A percentile compares a stretch with the other conserved stretches of the same genome.
phyloP scores from a whole-genome alignment of 92 coral and sea anemone genomes.

The Porites evermanni region DNA sequence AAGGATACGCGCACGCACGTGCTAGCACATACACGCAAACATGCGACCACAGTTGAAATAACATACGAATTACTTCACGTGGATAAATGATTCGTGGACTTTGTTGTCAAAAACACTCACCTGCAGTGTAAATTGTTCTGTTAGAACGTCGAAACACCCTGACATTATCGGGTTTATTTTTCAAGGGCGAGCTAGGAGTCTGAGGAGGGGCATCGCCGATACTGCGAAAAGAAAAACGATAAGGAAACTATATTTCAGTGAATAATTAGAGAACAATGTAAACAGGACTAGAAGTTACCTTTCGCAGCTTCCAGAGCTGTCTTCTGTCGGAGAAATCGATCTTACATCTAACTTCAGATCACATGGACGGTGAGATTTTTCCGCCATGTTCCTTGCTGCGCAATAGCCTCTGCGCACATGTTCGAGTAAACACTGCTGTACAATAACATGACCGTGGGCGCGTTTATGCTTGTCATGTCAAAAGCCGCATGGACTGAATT shows the following conservation, averaged over 20 bases:
- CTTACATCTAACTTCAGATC: constrained; percentile 42
- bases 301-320: constrained; percentile 78
- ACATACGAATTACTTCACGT: too few species aligned
- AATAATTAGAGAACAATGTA: not conserved
- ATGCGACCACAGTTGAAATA: too few species aligned
- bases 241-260: not conserved
- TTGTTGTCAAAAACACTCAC: constrained; percentile 25
- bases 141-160: constrained; percentile 73
- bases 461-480: constrained; percentile 14
- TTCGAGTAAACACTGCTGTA: constrained; percentile 10
- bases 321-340: constrained; percentile 75
- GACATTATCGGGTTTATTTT: constrained; percentile 67
- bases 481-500: not conserved
- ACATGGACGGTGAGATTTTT: constrained; percentile 52
- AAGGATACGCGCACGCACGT: too few species aligned
- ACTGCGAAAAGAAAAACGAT: constrained; percentile 24
- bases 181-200: constrained; percentile 70
- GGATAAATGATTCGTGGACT: too few species aligned
- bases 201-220: constrained; percentile 45
- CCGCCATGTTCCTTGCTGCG: constrained; percentile 80
- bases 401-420: constrained; percentile 2
- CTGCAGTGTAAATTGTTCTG: constrained; percentile 87
- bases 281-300: constrained; percentile 44
- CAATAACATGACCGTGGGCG: constrained; percentile 30
- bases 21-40: too few species aligned